Evolutionary conservation across 1,140 invertebrate species (phyloP).

Genomic region (Chrysoperla carnea): DNA sequence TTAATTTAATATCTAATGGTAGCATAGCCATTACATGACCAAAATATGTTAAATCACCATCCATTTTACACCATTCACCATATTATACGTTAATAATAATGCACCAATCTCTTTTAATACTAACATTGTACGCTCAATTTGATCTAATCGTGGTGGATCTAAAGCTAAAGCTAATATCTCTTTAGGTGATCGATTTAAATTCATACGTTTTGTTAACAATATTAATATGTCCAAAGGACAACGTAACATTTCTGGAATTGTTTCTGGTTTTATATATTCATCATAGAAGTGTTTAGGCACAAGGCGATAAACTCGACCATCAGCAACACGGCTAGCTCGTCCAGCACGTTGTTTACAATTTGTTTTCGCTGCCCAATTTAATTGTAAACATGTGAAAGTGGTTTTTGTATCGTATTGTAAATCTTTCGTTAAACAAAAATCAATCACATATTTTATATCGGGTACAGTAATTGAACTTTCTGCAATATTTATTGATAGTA

Average conservation of each 20-base stretch:
- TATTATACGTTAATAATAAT: conserved; percentile 37
- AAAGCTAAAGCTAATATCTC: conserved; percentile 67
- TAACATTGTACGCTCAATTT: conserved; percentile 65
- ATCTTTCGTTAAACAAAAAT: conserved; percentile 85
- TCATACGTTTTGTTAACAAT: conserved; percentile 65
- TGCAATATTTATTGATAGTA: conserved; percentile 90
- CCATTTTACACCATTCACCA: conserved; percentile 32
- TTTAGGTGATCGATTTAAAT: conserved; percentile 63
- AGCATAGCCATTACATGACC: conserved; percentile 67
- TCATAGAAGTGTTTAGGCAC: conserved; percentile 57
- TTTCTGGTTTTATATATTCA: conserved; percentile 29
- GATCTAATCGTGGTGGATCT: conserved; percentile 68
- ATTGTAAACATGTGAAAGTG: conserved; percentile 60
- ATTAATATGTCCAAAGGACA: conserved; percentile 70
- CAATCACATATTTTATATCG: conserved; percentile 87
- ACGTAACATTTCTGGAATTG: conserved; percentile 57
- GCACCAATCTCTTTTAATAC: conserved; percentile 72
- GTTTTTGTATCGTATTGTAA: conserved; percentile 52
- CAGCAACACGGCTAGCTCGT: conserved; percentile 68
- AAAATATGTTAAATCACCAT: conserved; percentile 82
- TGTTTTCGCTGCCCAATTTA: conserved; percentile 77
- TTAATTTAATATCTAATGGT: conserved; percentile 64
- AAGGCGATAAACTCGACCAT: conserved; percentile 76
- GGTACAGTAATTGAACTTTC: conserved; percentile 94
- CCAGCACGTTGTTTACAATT: conserved; percentile 84